phyloP scores from a whole-genome alignment of 2,797 vertebrate species.

The Melanotaenia parkinsoni region DNA sequence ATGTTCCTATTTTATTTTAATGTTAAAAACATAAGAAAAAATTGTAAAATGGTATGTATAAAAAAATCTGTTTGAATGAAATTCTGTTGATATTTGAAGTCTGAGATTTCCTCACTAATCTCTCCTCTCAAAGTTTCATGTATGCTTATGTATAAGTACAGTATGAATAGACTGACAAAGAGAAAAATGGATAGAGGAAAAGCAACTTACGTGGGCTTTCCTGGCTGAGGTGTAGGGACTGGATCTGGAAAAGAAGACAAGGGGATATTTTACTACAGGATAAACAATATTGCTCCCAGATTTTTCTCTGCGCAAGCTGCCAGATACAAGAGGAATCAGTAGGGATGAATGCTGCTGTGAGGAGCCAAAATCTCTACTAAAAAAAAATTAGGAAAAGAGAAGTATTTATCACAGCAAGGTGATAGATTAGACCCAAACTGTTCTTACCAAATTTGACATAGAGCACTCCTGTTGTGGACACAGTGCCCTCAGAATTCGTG shows the following conservation, averaged over 20 bases:
- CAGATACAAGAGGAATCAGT: slow-evolving; percentile 53
- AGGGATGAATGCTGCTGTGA: slow-evolving; percentile 22
- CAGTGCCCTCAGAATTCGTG: slow-evolving; percentile 87
- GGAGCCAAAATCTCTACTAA: slow-evolving; percentile 28
- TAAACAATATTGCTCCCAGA: slow-evolving; percentile 75
- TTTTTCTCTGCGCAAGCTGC: slow-evolving; percentile 53
- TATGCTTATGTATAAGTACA: slow-evolving; percentile 12
- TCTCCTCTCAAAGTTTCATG: neutral
- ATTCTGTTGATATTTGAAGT: neutral
- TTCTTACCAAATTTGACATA: slow-evolving; percentile 96
- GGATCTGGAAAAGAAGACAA: slow-evolving; percentile 87
- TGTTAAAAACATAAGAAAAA: neutral
- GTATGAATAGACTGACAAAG: slow-evolving; percentile 28
- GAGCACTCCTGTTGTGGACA: slow-evolving; percentile 94
- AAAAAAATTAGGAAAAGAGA: slow-evolving; percentile 22
- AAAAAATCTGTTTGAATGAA: neutral
- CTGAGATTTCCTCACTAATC: neutral
- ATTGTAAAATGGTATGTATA: neutral
- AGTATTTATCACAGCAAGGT: neutral
- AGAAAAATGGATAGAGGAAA: slow-evolving; percentile 55
- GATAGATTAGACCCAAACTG: neutral
- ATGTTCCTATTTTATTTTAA: neutral
- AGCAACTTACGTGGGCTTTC: slow-evolving; percentile 91
- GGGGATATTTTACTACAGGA: slow-evolving; percentile 66
- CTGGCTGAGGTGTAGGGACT: slow-evolving; percentile 90